Evolutionary conservation across 1,140 invertebrate genomes (phyloP), one percentile per base, ranked within the genome.

Genomic region (Drosophila kepulauana): DNA sequence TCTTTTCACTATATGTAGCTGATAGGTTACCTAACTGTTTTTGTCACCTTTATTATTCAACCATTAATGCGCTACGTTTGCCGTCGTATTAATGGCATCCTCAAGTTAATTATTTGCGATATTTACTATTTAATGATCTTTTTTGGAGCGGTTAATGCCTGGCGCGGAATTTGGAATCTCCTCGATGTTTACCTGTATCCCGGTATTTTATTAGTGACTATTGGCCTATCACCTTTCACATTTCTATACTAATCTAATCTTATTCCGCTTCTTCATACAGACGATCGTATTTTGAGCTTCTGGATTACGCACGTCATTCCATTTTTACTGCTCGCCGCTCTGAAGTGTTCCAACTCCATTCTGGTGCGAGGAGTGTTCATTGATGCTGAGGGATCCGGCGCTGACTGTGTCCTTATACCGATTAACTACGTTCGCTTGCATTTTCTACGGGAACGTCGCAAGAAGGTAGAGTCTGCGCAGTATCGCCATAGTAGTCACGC

Each of bases 281-380:
- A 96, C 59, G 93, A 95, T 70, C 93, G 93, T n/a, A 94, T 95
- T 57, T 78, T 96, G 62, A 97, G 96, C 88, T 96, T 95, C 87
- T 97, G 96, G 95, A 94, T 96, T 33, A 96, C 96, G 0, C 96
- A 97, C 91, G 92, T 95, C 46, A 94, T 96, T 25, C 96, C 96
- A 54, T 94, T 97, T 49, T 88, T 95, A 1, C 92, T 97, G n/a
- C 94, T 97, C 11, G 95, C 97, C 3, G 94, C 97, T 1, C 93
- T 97, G n/a, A 97, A 97, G 75, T 97, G 96, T 82, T 96, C 96
- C 74, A 97, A 97, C 92, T 97, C 96, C 0, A 94, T 97, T 25
- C 93, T 98, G 33, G 97, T 97, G 1, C 94, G 97, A 48, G 97
- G 97, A 1, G 96, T 98, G 1, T 97, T 96, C 90, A 97, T 97